phyloP scores from a whole-genome alignment of 2,888 invertebrate genomes.

The Corythucha ciliata region DNA sequence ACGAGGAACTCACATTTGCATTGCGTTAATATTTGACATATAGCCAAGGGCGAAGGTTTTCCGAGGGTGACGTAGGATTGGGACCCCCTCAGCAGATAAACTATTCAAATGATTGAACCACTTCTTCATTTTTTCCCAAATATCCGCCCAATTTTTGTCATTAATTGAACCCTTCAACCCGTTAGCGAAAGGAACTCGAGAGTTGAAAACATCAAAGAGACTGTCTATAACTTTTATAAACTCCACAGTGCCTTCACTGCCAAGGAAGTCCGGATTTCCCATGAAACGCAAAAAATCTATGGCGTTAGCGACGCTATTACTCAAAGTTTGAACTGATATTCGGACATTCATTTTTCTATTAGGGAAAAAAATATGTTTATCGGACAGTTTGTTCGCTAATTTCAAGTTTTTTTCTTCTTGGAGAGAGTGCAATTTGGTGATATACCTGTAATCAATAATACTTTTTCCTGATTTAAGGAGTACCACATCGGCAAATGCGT shows the following conservation, averaged over 20 bases:
- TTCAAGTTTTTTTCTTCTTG: slow-evolving; percentile 21
- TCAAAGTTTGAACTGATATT: slow-evolving; percentile 21
- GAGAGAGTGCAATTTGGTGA: slow-evolving; percentile 11
- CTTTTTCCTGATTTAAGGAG: no score
- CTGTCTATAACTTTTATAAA: not conserved
- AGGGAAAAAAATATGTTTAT: slow-evolving; percentile 15
- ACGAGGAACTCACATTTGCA: no score
- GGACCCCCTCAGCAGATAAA: no score
- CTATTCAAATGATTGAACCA: no score
- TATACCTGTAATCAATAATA: slow-evolving; percentile 13
- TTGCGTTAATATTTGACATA: no score
- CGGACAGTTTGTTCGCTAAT: slow-evolving; percentile 23
- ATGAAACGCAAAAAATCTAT: slow-evolving; percentile 24
- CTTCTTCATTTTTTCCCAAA: no score
- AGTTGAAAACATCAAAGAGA: not conserved
- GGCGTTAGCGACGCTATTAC: slow-evolving; percentile 23
- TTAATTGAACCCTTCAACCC: not conserved
- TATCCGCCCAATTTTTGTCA: not conserved
- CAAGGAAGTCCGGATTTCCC: no score
- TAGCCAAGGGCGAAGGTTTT: no score
- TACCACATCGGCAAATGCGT: no score
- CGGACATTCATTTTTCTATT: slow-evolving; percentile 28
- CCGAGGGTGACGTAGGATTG: no score
- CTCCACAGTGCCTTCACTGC: not conserved
- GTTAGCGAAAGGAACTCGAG: not conserved